phyloP scores from a whole-genome alignment of 2,113 vertebrate species.

The Sylvietta virens region DNA sequence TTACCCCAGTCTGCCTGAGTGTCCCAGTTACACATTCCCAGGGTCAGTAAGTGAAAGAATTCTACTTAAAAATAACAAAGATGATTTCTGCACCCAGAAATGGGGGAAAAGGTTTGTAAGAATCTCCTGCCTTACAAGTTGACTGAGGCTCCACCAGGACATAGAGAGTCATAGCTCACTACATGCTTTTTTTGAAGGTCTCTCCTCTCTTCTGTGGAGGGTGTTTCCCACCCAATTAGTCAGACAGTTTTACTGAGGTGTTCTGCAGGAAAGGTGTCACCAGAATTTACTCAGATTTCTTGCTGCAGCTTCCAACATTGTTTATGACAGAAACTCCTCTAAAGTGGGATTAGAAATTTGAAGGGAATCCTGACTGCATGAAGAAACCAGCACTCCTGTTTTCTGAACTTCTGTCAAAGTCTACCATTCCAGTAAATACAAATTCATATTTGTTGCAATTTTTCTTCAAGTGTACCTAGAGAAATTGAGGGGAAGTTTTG shows the following conservation, averaged over 20 bases:
- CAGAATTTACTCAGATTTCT: background rate
- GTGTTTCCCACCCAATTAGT: background rate
- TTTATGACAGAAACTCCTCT: background rate
- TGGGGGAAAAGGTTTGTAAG: background rate
- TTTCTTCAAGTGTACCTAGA: background rate
- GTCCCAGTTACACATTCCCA: background rate
- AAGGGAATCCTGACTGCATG: background rate
- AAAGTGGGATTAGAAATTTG: background rate
- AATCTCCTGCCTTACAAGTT: background rate
- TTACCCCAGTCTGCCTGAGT: background rate
- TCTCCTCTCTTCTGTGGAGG: background rate
- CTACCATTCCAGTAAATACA: background rate
- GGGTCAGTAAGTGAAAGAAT: background rate
- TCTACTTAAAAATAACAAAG: background rate
- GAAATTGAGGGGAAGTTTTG: background rate
- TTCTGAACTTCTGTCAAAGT: background rate
- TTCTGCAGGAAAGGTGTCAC: background rate
- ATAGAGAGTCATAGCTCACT: rapidly evolving
- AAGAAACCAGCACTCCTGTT: background rate
- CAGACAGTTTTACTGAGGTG: background rate
- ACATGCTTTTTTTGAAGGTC: background rate
- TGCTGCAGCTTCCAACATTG: background rate
- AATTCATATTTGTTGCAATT: background rate
- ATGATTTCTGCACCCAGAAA: background rate
- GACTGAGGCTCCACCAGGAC: background rate